Evolutionary conservation across 2,888 invertebrate species (phyloP), one percentile per base, ranked within the genome.

Genomic region (Isoperla grammatica): DNA sequence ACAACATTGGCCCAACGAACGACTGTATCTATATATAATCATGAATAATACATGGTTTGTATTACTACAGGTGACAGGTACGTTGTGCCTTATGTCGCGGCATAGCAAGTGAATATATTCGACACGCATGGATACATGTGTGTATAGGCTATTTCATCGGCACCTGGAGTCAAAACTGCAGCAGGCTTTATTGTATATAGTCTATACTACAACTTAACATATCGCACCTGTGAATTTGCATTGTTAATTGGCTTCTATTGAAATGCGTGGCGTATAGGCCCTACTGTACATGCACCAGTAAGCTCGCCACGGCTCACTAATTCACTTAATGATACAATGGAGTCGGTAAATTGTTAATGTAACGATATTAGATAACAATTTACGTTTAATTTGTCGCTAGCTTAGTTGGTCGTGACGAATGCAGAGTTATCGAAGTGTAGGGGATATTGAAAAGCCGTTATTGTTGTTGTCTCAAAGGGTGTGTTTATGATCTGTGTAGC

Each of bases 141-240:
- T 39, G 37, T 4, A 15, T 35, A 53, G 5, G 8, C 29, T 29
- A 29, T 29, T 6, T 29, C 29, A 8, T 6, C 29, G 4, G 29
- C 29, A 29, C 29, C 19, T 45, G 45, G n/a, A 45, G n/a, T 45
- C 6, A 17, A 45, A 42, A 9, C 13, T n/a, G 23, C 9, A n/a
- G n/a, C n/a, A n/a, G n/a, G n/a, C n/a, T n/a, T n/a, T n/a, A n/a
- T n/a, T n/a, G n/a, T n/a, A n/a, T n/a, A n/a, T n/a, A n/a, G n/a
- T n/a, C n/a, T n/a, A 29, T 29, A 29, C 29, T 29, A n/a, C n/a
- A n/a, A n/a, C n/a, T n/a, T n/a, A 29, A 29, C 29, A 29, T 29
- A 53, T 53, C 53, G 22, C 53, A 53, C 53, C 53, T 53, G 53
- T 53, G 22, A 53, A 53, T 53, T 53, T 37, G 53, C 53, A 53